Evolutionary conservation across 2,797 vertebrate species (phyloP).

Genomic region (Onychomys torridus): DNA sequence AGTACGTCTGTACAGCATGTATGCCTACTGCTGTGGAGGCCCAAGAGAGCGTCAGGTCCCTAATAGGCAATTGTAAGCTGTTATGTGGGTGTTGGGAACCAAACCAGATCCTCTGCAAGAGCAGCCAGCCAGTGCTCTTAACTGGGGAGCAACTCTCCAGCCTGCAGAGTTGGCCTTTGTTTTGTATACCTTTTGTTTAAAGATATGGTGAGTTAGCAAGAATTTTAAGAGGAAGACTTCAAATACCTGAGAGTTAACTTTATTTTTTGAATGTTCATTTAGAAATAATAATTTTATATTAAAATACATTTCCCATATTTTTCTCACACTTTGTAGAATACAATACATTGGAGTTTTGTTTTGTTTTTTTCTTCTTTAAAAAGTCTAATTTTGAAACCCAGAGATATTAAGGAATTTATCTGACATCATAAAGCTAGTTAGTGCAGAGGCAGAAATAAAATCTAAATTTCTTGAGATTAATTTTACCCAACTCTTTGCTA

Average conservation of each 20-base stretch:
- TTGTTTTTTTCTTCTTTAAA: background rate
- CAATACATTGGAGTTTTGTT: background rate
- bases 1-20: background rate
- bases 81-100: background rate
- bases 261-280: slow-evolving; percentile 42
- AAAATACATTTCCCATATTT: slow-evolving; percentile 47
- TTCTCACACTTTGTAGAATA: background rate
- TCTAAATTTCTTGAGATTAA: slow-evolving; percentile 55
- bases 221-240: background rate
- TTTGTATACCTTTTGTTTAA: slow-evolving; percentile 47
- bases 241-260: slow-evolving; percentile 1
- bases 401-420: slow-evolving; percentile 50
- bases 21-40: background rate
- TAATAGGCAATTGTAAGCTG: background rate
- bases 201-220: background rate
- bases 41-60: background rate
- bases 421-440: slow-evolving; percentile 14
- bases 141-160: background rate
- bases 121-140: background rate
- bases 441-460: slow-evolving; percentile 44
- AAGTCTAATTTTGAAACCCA: slow-evolving; percentile 63
- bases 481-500: background rate
- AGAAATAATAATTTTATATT: slow-evolving; percentile 10
- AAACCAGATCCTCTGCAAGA: background rate
- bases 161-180: background rate